These are phyloP conservation scores for Lithophane socia DNA, from an alignment of 2,888 invertebrate species.

Conservation along the genomic window DNA sequence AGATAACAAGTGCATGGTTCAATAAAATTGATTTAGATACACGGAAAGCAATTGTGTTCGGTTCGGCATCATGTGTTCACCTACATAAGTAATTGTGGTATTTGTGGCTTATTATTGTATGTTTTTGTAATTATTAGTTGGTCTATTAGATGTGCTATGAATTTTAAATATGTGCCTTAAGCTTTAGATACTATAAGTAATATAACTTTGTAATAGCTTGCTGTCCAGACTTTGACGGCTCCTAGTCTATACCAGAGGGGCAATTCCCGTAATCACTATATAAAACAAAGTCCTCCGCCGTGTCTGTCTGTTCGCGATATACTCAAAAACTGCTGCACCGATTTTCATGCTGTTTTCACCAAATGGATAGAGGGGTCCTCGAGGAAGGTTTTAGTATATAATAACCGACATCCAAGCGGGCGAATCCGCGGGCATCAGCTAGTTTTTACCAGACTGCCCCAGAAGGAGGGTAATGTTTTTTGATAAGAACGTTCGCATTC, in stretches of 20 bases:
- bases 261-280: no score
- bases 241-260: background rate
- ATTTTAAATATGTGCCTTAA: background rate
- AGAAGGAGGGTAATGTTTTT: no score
- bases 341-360: no score
- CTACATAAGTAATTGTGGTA: slow-evolving; percentile 56
- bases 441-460: no score
- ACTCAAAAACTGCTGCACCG: no score
- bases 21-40: slow-evolving; percentile 88
- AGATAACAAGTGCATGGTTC: slow-evolving; percentile 81
- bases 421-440: no score
- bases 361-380: no score
- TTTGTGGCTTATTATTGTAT: slow-evolving; percentile 48
- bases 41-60: slow-evolving; percentile 72
- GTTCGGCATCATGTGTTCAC: slow-evolving; percentile 47
- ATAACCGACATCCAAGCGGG: no score
- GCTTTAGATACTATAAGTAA: background rate
- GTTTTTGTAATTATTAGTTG: slow-evolving; percentile 44
- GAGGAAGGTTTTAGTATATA: no score
- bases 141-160: slow-evolving; percentile 23
- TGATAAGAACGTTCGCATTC: no score
- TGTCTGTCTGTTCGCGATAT: no score
- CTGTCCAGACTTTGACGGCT: background rate
- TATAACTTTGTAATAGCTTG: background rate
- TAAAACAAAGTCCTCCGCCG: no score